Evolutionary conservation across 1,140 invertebrate species (phyloP).

Genomic region (Popillia japonica): DNA sequence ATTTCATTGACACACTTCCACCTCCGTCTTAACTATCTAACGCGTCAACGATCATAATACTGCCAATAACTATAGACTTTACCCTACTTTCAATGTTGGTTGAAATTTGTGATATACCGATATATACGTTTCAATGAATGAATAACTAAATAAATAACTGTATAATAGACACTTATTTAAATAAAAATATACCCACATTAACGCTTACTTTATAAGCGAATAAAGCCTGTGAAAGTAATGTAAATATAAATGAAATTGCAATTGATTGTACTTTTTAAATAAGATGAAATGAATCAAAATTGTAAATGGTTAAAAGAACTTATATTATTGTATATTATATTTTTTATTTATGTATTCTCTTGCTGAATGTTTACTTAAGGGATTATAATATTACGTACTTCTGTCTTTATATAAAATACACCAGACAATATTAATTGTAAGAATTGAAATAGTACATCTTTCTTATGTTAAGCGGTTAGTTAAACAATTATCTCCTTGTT

Average conservation of each 20-base stretch:
- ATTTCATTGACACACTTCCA: too few species aligned
- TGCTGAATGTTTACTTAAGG: not conserved
- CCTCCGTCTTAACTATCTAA: too few species aligned
- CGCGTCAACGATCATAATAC: too few species aligned
- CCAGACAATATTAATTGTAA: not conserved
- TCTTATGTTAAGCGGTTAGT: not conserved
- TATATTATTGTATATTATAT: too few species aligned
- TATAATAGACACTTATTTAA: not conserved
- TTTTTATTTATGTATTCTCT: not conserved
- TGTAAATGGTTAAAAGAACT: not conserved
- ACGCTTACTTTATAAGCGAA: not conserved
- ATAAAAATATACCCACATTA: not conserved
- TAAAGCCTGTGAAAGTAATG: not conserved
- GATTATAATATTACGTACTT: not conserved
- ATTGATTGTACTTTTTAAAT: too few species aligned
- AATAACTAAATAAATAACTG: not conserved
- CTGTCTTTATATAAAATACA: not conserved
- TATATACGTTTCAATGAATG: not conserved
- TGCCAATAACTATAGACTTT: too few species aligned
- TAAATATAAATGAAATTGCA: not conserved
- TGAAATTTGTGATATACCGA: not conserved
- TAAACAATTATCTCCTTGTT: not conserved
- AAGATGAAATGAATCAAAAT: constrained; percentile 2
- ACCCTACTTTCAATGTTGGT: not conserved
- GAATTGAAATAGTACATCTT: not conserved